Evolutionary conservation across 2,888 invertebrate genomes (phyloP), one percentile per base, ranked within the genome.

Genomic region (Hydriomena furcata): DNA sequence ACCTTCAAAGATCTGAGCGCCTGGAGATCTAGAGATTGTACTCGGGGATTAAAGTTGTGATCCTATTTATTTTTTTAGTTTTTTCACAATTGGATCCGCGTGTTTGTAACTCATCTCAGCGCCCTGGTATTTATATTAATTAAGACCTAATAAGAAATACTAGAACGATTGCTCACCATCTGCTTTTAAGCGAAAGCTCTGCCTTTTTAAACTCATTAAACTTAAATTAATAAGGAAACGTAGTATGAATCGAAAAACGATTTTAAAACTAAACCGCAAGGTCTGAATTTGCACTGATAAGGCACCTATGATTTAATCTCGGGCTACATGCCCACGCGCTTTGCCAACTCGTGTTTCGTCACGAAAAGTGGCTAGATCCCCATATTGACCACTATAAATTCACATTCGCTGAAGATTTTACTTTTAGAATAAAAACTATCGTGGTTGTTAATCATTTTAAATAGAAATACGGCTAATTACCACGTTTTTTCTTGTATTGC

Each of bases 231-330:
- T 75, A 77, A 75, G 73, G 8, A 8, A 20, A 32, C 21, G 21
- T 2, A 2, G 10, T 17, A 17, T 7, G 7, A 12, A 36, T 13
- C 25, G n/a, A 37, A 43, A 36, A 12, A 27, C 17, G 17, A 27
- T 37, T 68, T 73, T 74, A 69, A 1, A 0, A 0, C 1, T 24
- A 44, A 53, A 53, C 48, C 23, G 60, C 66, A 76, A 73, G 72
- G 79, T 76, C 65, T 58, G 66, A 66, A 68, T 61, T 73, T 53
- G 51, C 55, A 57, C 42, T 58, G 53, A 46, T 65, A 64, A 55
- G 58, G 21, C 7, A 66, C 65, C 57, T 63, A 71, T 77, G 72
- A 77, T 74, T 75, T 69, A 73, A 75, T 75, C 66, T 67, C 60
- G 58, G 52, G 60, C 8, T 34, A 10, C 7, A 25, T 70, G 30